Percentiles rank a stretch among this genome's conserved stretches.
Conservation (phyloP, 2,888 invertebrate species). For the Andrena bicolor region DNA sequence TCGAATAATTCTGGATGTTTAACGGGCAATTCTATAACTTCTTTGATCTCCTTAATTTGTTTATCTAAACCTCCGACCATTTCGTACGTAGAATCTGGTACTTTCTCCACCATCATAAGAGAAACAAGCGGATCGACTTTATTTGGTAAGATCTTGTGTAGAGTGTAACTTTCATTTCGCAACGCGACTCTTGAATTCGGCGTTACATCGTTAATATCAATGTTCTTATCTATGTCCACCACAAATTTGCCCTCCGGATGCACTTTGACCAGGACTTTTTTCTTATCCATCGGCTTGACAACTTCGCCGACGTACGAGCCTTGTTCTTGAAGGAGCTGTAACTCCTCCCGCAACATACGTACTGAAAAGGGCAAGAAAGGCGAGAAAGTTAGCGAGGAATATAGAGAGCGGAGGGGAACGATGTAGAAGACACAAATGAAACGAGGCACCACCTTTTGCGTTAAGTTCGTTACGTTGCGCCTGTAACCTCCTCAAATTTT, state of each 20-base stretch:
- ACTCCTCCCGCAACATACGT: constrained; percentile 98
- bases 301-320: constrained; percentile 99
- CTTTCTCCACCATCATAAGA: constrained; percentile 99
- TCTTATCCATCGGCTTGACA: constrained; percentile 99
- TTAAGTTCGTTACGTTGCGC: constrained; percentile 99
- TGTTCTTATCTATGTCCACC: constrained; percentile 99
- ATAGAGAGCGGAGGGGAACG: too few relatives aligned
- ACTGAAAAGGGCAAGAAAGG: constrained; percentile 87
- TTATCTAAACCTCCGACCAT: constrained; percentile 99
- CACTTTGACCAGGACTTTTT: constrained; percentile 99
- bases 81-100: constrained; percentile 99
- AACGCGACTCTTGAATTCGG: constrained; percentile 99
- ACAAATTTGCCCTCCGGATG: constrained; percentile 99
- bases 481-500: constrained; percentile 97
- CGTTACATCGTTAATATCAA: constrained; percentile 98
- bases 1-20: constrained; percentile 99
- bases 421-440: background rate
- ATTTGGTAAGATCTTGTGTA: constrained; percentile 99
- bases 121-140: constrained; percentile 99
- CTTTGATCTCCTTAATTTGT: constrained; percentile 99
- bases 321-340: constrained; percentile 98
- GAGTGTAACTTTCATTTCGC: constrained; percentile 98
- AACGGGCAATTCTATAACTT: constrained; percentile 99
- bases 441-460: constrained; percentile 93
- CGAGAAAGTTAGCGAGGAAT: background rate